Percentiles rank a stretch among this genome's conserved stretches.
Conservation (phyloP, 2,888 invertebrate species). For the Pemphredon lugubris region DNA sequence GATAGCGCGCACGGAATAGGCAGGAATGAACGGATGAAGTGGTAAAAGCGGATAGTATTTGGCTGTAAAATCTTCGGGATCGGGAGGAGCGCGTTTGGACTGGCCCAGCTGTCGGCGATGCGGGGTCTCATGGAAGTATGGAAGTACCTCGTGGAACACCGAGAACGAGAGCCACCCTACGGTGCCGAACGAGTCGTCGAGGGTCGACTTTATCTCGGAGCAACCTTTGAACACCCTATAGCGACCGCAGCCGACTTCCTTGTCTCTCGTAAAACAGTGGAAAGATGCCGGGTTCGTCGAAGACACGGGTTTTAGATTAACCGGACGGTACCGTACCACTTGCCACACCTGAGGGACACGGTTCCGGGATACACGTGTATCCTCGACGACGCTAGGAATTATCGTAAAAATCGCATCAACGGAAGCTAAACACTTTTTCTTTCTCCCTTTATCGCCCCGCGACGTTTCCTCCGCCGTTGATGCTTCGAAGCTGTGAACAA, state of each 20-base stretch:
- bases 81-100: constrained; percentile 26
- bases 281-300: constrained; percentile 34
- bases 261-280: constrained; percentile 43
- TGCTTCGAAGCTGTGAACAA: neutral
- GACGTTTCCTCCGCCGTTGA: constrained; percentile 1
- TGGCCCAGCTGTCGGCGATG: constrained; percentile 59
- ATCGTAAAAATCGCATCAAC: constrained; percentile 25
- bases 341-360: constrained; percentile 39
- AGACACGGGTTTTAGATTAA: constrained; percentile 56
- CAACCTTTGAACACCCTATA: constrained; percentile 42
- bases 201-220: constrained; percentile 47
- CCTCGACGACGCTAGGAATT: constrained; percentile 7
- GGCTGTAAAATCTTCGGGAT: constrained; percentile 50
- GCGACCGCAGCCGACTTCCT: constrained; percentile 31
- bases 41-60: constrained; percentile 59
- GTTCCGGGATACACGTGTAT: constrained; percentile 35
- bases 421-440: neutral
- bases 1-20: constrained; percentile 49
- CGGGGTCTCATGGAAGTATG: constrained; percentile 25
- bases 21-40: constrained; percentile 55
- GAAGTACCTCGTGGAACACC: constrained; percentile 15
- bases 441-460: neutral
- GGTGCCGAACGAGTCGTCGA: constrained; percentile 38
- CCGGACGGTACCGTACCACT: constrained; percentile 35
- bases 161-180: constrained; percentile 37